Conservation (phyloP, 2,888 invertebrate species). For the Didymodactylos carnosus region DNA sequence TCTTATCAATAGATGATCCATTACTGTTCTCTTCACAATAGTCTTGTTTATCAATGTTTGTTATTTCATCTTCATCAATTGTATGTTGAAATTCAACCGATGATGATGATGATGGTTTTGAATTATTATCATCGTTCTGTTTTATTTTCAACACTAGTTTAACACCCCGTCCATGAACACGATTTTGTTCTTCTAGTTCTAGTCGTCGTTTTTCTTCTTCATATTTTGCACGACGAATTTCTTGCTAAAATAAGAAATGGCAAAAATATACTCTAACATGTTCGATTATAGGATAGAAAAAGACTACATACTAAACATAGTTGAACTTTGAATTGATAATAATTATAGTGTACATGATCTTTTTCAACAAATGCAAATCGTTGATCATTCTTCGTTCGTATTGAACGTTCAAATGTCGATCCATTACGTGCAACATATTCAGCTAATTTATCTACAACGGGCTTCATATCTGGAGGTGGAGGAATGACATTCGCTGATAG, state of each 20-base stretch:
- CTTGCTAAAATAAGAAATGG: neutral
- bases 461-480: constrained; percentile 60
- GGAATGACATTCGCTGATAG: constrained; percentile 19
- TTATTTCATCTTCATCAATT: no score
- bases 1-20: no score
- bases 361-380: constrained; percentile 67
- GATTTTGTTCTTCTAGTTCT: neutral
- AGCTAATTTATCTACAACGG: constrained; percentile 87
- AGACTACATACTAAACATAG: neutral
- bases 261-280: no score
- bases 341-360: constrained; percentile 54
- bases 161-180: neutral
- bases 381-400: constrained; percentile 43
- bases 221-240: neutral
- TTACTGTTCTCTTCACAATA: no score
- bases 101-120: no score
- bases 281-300: no score
- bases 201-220: neutral
- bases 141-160: neutral
- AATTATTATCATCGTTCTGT: no score
- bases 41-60: no score
- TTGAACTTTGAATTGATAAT: constrained; percentile 49
- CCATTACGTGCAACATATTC: constrained; percentile 87
- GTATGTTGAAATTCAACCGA: no score
- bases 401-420: constrained; percentile 58